Evolutionary conservation across 2,888 invertebrate species (phyloP), one percentile per base, ranked within the genome.

Genomic region (Caenorhabditis angaria): DNA sequence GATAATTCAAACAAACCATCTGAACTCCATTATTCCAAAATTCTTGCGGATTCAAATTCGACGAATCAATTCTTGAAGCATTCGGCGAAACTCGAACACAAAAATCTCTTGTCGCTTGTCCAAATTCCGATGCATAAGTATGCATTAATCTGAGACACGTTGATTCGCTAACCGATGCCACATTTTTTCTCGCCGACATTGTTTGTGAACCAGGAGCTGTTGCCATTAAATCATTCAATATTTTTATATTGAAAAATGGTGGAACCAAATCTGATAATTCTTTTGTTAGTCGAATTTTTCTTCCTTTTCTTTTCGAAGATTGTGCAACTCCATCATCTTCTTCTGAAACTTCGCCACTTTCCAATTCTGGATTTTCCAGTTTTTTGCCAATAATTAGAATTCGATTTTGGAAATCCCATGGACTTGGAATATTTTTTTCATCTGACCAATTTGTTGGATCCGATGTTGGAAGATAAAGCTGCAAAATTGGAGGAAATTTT

Each of bases 11-110:
- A 2, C 91, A 89, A 80, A 91, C 91, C 90, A 87, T 90, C 87
- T 85, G 91, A 89, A 83, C 90, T 59, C 91, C 91, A 81, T 90
- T 90, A 82, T 90, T 91, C 91, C 91, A 91, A 76, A 90, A 89
- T 78, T 91, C 90, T 80, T 90, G 89, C 3, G 90, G 89, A 81
- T 90, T 90, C 82, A 88, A 87, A 81, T 90, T 90, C 72, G 89
- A 89, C 3, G 90, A 90, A 82, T 91, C 91, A 35, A 91, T 89
- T 47, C 91, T 88, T 82, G 89, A 89, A 32, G 88, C 88, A 77
- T 90, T 90, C 4, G 91, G 91, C 77, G 89, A 90, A 10, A 91
- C 89, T 3, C 75, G 65, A 41, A 80, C 70, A 35, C 68, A 64
- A 50, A 76, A 80, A 56, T 83, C 80, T 78, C 88, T 85, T 60